Evolutionary conservation across 2,113 vertebrate species (phyloP).

Genomic region (Archocentrus centrarchus): DNA sequence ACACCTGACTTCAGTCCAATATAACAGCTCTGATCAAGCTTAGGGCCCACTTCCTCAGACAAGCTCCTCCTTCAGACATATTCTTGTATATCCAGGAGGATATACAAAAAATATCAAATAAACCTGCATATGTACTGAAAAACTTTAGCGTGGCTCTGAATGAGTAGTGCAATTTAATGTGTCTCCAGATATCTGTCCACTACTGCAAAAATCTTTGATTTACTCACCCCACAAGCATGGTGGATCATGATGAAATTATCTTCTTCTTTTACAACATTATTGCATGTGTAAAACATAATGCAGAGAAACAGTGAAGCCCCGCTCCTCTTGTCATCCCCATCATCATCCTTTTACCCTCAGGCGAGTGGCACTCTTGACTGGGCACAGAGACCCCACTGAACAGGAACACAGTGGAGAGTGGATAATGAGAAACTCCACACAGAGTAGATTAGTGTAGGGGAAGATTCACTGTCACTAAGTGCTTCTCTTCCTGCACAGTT

Average conservation of each 20-base stretch:
- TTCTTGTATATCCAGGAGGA: not conserved
- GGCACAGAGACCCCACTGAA: slow-evolving; percentile 68
- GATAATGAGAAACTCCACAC: slow-evolving; percentile 61
- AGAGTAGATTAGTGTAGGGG: slow-evolving; percentile 42
- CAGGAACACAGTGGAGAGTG: slow-evolving; percentile 59
- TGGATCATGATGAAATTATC: slow-evolving; percentile 69
- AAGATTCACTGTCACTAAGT: slow-evolving; percentile 28
- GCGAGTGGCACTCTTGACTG: slow-evolving; percentile 65
- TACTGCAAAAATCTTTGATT: not conserved
- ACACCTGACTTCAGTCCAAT: not conserved
- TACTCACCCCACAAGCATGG: slow-evolving; percentile 1
- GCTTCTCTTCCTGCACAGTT: slow-evolving; percentile 27
- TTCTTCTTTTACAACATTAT: slow-evolving; percentile 65
- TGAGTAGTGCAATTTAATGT: slow-evolving; percentile 11
- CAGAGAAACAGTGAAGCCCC: slow-evolving; percentile 57
- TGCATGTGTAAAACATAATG: slow-evolving; percentile 63
- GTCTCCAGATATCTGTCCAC: not conserved
- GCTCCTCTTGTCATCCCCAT: slow-evolving; percentile 61
- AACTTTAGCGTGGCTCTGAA: not conserved
- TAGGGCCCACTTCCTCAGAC: not conserved
- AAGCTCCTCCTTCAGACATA: not conserved
- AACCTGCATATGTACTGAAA: not conserved
- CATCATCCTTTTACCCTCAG: slow-evolving; percentile 64
- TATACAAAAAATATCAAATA: not conserved
- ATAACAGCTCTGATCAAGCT: slow-evolving; percentile 1